A percentile compares a stretch with the other conserved stretches of the same genome.
phyloP scores from a whole-genome alignment of 2,888 invertebrate genomes.

The Tachina grossa region DNA sequence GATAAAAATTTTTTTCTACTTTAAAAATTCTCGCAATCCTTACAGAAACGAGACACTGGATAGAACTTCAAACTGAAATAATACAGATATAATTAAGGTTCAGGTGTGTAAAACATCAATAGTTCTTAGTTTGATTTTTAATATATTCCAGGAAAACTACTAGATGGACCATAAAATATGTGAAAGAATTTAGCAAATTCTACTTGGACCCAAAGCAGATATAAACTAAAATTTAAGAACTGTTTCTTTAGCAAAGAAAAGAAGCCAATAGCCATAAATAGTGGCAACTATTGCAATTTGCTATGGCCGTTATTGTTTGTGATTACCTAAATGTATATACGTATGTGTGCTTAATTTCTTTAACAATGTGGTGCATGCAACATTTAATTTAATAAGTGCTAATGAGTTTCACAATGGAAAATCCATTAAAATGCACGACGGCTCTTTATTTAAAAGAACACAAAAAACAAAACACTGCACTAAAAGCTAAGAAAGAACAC shows the following conservation, averaged over 20 bases:
- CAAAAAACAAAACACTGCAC: conserved; percentile 4
- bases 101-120: no score
- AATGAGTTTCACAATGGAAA: conserved; percentile 77
- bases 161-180: conserved; percentile 24
- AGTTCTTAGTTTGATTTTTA: no score
- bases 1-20: no score
- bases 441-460: conserved; percentile 31
- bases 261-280: conserved; percentile 24
- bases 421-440: conserved; percentile 68
- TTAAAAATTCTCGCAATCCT: no score
- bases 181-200: conserved; percentile 33
- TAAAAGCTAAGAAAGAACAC: conserved; percentile 21
- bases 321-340: no score
- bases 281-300: conserved; percentile 44
- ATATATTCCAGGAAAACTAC: neutral
- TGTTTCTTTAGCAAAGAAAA: neutral
- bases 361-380: conserved; percentile 69
- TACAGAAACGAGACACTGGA: no score
- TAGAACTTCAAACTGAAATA: no score
- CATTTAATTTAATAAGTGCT: conserved; percentile 81
- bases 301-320: conserved; percentile 17
- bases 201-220: neutral
- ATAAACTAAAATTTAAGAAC: neutral
- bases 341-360: conserved; percentile 8
- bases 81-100: no score